Base-by-base conservation (phyloP, 2,797 vertebrate species). In the Myotis findleyi region DNA sequence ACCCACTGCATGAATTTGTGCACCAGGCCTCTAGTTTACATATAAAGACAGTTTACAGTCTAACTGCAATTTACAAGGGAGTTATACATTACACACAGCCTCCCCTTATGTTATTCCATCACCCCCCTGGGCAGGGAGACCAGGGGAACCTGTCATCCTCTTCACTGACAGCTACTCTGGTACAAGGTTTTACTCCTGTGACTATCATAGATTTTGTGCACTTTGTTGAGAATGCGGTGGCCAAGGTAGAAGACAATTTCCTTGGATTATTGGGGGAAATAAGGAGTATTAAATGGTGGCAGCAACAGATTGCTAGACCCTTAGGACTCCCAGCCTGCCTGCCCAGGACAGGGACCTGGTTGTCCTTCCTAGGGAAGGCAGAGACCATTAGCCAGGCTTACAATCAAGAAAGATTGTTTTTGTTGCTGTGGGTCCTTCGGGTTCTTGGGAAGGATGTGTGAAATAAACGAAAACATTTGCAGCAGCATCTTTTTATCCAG, bases 361-460 rank as follows among this genome's bases (percentile, higher is more conserved):
- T 72, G 21, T 83, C 64, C 27, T 76, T 73, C 30, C 33, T 64
- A 36, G 36, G 6, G 7, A 57, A 79, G 33, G 23, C 30, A 59
- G 53, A 51, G 12, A 76, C 51, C 79, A 81, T 91, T 27, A 72
- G 16, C 17, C 30, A 44, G 27, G 11, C 14, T 93, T 41, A 53
- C 2, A 89, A 38, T 69, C 8, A 66, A 59, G 47, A 94, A 75
- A 73, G 27, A 64, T 11, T 49, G 69, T 41, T 84, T 64, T 64
- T 64, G 14, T 86, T 66, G 55, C 16, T n/a, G 3, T 64, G 71
- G 49, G 5, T 89, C 16, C 51, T 57, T 20, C 10, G 23, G 17
- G 8, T 73, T 95, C 69, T 93, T 77, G 21, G 73, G 87, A 81
- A 89, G 23, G n/a, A n/a, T 13, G 1, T 68, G 8, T 69, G 76